These are phyloP conservation scores for Antheraea yamamai DNA, from an alignment of 2,888 invertebrate species.

Conservation along the genomic window DNA sequence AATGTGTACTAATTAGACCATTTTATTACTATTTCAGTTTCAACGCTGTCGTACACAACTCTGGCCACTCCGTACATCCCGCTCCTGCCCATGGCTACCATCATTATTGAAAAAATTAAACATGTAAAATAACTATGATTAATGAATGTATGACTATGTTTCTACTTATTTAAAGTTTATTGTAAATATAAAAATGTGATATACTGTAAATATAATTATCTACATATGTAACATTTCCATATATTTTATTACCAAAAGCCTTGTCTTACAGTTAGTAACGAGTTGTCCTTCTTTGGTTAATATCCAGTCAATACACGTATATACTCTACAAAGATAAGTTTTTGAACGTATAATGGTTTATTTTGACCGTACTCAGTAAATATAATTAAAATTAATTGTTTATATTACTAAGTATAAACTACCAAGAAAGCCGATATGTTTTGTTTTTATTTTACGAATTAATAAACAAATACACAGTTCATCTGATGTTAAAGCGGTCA, in stretches of 20 bases:
- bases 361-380: too few relatives aligned
- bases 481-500: too few relatives aligned
- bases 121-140: slow-evolving; percentile 2
- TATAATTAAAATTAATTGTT: too few relatives aligned
- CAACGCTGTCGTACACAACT: slow-evolving; percentile 68
- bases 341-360: too few relatives aligned
- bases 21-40: slow-evolving; percentile 43
- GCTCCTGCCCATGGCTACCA: slow-evolving; percentile 45
- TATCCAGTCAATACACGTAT: too few relatives aligned
- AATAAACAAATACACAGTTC: too few relatives aligned
- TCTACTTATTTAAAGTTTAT: background rate
- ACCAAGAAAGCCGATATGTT: too few relatives aligned
- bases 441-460: too few relatives aligned
- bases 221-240: background rate
- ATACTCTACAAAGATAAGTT: background rate
- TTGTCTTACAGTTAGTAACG: background rate
- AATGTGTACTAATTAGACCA: background rate
- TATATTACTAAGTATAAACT: too few relatives aligned
- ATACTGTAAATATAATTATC: slow-evolving; percentile 6
- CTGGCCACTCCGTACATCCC: slow-evolving; percentile 55
- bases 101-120: slow-evolving; percentile 41
- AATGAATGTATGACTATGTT: background rate
- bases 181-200: slow-evolving; percentile 3
- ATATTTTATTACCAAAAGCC: slow-evolving; percentile 17
- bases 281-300: too few relatives aligned